phyloP scores from a whole-genome alignment of 1,140 invertebrate species.

The Drosophila subpulchrella region DNA sequence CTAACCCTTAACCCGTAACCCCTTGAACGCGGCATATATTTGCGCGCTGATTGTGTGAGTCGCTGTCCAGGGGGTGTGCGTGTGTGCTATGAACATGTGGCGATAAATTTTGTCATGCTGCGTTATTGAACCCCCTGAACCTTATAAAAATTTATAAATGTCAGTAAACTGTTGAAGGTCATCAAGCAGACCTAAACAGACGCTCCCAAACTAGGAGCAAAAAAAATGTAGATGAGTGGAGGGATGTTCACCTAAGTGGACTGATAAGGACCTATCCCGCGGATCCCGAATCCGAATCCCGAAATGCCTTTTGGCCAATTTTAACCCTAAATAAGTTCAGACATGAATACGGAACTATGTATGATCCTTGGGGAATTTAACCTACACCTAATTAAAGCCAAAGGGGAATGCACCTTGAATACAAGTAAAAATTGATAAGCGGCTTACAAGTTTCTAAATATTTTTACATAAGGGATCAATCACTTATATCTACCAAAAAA shows the following conservation, averaged over 20 bases:
- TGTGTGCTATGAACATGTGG: constrained; percentile 64
- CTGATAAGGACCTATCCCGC: constrained; percentile 7
- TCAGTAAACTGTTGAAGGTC: constrained; percentile 68
- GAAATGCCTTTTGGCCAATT: not conserved
- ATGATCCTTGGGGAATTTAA: constrained; percentile 5
- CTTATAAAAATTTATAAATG: constrained; percentile 72
- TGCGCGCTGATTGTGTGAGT: constrained; percentile 32
- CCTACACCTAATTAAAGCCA: constrained; percentile 4
- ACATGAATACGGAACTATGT: constrained; percentile 1
- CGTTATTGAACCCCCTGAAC: constrained; percentile 74
- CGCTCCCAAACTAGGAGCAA: constrained; percentile 1
- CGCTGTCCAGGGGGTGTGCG: constrained; percentile 32
- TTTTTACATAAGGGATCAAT: no score
- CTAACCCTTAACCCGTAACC: not conserved
- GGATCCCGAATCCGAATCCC: not conserved
- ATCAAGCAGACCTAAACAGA: constrained; percentile 38
- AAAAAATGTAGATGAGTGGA: constrained; percentile 6
- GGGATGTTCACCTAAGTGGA: constrained; percentile 2
- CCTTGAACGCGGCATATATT: constrained; percentile 24
- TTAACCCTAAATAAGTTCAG: constrained; percentile 23
- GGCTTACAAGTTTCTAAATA: no score
- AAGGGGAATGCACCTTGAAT: not conserved
- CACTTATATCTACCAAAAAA: no score
- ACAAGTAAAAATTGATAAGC: not conserved
- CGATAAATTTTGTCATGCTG: constrained; percentile 72